phyloP scores from a whole-genome alignment of 2,797 vertebrate genomes.

The Amblyraja radiata region DNA sequence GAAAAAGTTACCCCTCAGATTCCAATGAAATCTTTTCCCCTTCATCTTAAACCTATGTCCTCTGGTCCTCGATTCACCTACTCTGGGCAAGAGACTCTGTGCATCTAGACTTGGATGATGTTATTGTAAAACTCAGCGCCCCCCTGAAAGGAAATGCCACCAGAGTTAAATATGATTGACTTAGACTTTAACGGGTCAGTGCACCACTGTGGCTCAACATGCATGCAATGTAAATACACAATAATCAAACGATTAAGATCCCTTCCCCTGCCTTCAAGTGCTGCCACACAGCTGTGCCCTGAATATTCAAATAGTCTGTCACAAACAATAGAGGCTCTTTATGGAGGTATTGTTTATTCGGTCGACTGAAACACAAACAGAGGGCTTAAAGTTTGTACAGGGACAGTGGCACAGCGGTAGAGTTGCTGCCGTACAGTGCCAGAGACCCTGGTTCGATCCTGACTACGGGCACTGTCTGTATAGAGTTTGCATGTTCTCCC shows the following conservation, averaged over 20 bases:
- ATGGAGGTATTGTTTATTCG: background rate
- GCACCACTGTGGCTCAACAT: background rate
- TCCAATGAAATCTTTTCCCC: no score
- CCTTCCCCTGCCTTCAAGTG: background rate
- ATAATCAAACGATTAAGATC: background rate
- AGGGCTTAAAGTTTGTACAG: background rate
- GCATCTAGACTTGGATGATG: background rate
- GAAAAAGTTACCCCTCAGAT: no score
- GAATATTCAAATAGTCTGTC: background rate
- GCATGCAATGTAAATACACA: background rate
- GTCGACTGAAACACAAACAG: background rate
- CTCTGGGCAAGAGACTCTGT: no score
- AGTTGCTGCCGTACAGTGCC: no score
- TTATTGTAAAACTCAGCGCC: no score
- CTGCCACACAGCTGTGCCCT: background rate
- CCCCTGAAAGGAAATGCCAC: background rate
- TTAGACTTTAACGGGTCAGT: background rate
- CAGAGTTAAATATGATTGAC: background rate
- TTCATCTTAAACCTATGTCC: no score
- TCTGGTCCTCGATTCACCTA: no score
- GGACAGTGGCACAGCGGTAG: no score
- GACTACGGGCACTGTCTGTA: no score
- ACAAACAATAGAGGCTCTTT: background rate
- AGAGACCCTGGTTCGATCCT: no score
- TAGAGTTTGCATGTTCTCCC: no score